These are phyloP conservation scores for Tichodroma muraria DNA, from an alignment of 2,113 vertebrate species.

Conservation along the genomic window DNA sequence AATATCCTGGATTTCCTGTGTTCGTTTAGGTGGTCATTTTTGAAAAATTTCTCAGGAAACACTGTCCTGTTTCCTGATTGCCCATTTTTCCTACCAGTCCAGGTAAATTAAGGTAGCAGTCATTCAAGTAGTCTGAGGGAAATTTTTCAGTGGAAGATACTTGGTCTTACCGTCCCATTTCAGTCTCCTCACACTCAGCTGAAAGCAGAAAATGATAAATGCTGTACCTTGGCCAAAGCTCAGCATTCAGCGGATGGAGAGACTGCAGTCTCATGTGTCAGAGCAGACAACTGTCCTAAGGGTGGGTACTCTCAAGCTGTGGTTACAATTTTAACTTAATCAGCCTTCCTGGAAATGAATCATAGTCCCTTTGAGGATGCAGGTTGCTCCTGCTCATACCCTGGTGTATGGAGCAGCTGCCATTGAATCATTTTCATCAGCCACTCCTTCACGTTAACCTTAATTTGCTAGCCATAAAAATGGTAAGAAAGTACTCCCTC, in stretches of 20 bases:
- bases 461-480: slow-evolving; percentile 44
- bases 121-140: not conserved
- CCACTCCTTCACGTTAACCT: slow-evolving; percentile 14
- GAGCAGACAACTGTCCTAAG: slow-evolving; percentile 35
- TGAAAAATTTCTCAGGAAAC: not conserved
- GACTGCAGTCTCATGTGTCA: not conserved
- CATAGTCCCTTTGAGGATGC: slow-evolving; percentile 16
- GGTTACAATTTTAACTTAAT: slow-evolving; percentile 35
- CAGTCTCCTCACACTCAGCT: not conserved
- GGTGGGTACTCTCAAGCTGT: not conserved
- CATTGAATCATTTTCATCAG: slow-evolving; percentile 45
- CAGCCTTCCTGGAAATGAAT: slow-evolving; percentile 45
- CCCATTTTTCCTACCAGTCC: not conserved
- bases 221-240: not conserved
- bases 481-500: slow-evolving; percentile 1
- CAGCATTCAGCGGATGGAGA: not conserved
- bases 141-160: not conserved
- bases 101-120: not conserved
- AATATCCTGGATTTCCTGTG: not conserved
- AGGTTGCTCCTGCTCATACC: not conserved
- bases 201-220: slow-evolving; percentile 41
- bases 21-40: not conserved
- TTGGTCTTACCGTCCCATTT: not conserved
- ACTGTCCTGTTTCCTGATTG: not conserved
- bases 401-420: not conserved